phyloP scores from a whole-genome alignment of 2,797 vertebrate genomes.

The Pseudochirops corinnae region DNA sequence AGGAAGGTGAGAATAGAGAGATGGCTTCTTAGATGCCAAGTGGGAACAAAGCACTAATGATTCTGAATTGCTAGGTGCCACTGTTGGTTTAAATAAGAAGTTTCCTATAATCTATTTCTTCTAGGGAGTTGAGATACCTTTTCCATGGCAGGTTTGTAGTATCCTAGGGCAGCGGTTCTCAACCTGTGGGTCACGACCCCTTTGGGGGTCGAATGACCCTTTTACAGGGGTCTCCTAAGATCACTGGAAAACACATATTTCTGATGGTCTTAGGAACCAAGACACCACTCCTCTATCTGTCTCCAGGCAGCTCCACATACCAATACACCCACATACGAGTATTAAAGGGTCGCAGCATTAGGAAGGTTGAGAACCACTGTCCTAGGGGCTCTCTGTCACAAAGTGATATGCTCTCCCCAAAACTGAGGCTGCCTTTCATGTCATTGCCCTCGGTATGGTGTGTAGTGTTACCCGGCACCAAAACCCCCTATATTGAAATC shows the following conservation, averaged over 20 bases:
- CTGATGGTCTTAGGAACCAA: too few species aligned
- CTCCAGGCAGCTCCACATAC: too few species aligned
- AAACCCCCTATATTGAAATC: background rate
- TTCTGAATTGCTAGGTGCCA: background rate
- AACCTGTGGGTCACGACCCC: too few species aligned
- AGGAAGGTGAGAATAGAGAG: background rate
- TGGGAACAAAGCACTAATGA: background rate
- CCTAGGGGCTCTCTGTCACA: background rate
- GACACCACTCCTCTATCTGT: too few species aligned
- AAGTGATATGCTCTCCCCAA: background rate
- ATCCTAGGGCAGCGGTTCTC: background rate
- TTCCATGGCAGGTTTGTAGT: background rate
- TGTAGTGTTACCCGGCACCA: background rate
- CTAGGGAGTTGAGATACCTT: background rate
- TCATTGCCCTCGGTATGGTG: background rate
- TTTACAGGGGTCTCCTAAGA: too few species aligned
- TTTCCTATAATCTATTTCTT: background rate
- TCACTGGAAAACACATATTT: too few species aligned
- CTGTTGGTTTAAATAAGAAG: background rate
- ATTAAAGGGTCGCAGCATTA: too few species aligned
- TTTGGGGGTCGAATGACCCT: too few species aligned
- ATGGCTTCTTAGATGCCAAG: background rate
- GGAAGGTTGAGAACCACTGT: too few species aligned
- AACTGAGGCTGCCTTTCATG: background rate
- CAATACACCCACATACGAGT: too few species aligned